Conservation (phyloP, 1,140 invertebrate genomes). For the Polypedilum pembai region DNA sequence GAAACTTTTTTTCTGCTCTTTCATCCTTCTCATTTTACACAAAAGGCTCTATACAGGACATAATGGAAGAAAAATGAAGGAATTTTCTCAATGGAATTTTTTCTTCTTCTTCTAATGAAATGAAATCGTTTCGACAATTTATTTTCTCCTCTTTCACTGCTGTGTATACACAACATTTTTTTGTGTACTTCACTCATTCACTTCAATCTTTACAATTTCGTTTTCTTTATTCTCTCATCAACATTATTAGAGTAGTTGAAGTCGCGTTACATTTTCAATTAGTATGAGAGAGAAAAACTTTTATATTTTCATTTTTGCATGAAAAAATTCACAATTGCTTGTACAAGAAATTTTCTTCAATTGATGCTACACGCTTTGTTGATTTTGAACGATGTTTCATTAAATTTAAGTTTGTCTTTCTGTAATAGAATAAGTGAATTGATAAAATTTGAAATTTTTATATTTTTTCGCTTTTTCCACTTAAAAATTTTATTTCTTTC, state of each 20-base stretch:
- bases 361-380: background rate
- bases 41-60: background rate
- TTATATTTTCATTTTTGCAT: conserved; percentile 7
- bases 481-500: conserved; percentile 14
- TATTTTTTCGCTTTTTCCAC: background rate
- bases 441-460: background rate
- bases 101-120: background rate
- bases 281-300: background rate
- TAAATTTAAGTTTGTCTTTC: background rate
- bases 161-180: background rate
- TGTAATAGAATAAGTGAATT: background rate
- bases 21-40: background rate
- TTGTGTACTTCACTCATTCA: too few relatives aligned
- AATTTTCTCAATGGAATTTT: conserved; percentile 4
- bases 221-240: background rate
- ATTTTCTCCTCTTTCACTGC: background rate
- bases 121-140: background rate
- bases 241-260: background rate
- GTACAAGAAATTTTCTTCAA: too few relatives aligned
- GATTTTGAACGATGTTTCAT: conserved; percentile 3
- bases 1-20: conserved; percentile 6
- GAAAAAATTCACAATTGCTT: background rate
- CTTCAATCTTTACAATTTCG: background rate
- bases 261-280: conserved; percentile 18
- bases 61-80: conserved; percentile 1